Conservation (phyloP, 2,888 invertebrate genomes). For the Sphecodes monilicornis region DNA sequence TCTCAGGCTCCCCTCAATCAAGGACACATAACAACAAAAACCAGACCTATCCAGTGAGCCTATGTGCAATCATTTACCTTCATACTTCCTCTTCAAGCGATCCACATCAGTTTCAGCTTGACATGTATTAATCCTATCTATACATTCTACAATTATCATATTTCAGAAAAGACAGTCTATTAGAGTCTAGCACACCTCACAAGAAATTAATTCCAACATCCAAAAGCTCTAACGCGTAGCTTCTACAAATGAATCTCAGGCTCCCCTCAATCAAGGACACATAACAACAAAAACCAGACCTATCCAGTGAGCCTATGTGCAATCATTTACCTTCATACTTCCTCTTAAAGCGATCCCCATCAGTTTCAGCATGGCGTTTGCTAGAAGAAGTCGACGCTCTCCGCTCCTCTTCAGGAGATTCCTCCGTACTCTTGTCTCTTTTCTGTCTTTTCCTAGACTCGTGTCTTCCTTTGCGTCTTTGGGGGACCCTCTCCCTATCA, state of each 20-base stretch:
- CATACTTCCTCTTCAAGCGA: slow-evolving; percentile 30
- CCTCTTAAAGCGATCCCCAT: slow-evolving; percentile 18
- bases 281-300: neutral
- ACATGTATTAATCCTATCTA: too few species aligned
- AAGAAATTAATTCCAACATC: neutral
- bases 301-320: neutral
- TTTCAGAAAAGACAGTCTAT: neutral
- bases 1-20: too few species aligned
- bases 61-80: slow-evolving; percentile 1
- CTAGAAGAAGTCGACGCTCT: slow-evolving; percentile 8
- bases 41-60: neutral
- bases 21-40: neutral
- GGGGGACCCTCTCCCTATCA: slow-evolving; percentile 2
- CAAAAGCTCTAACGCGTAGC: neutral
- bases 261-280: neutral
- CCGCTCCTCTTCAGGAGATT: slow-evolving; percentile 5
- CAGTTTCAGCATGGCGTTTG: slow-evolving; percentile 23
- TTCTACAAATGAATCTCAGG: neutral
- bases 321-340: slow-evolving; percentile 22
- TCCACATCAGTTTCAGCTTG: slow-evolving; percentile 23
- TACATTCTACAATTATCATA: too few species aligned
- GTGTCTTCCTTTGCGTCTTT: slow-evolving; percentile 1
- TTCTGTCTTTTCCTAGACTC: slow-evolving; percentile 15
- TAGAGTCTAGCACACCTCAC: neutral
- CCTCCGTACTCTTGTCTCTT: neutral